A percentile compares a stretch with the other conserved stretches of the same genome.
phyloP scores from a whole-genome alignment of 2,113 vertebrate genomes.

The Procapra przewalskii region DNA sequence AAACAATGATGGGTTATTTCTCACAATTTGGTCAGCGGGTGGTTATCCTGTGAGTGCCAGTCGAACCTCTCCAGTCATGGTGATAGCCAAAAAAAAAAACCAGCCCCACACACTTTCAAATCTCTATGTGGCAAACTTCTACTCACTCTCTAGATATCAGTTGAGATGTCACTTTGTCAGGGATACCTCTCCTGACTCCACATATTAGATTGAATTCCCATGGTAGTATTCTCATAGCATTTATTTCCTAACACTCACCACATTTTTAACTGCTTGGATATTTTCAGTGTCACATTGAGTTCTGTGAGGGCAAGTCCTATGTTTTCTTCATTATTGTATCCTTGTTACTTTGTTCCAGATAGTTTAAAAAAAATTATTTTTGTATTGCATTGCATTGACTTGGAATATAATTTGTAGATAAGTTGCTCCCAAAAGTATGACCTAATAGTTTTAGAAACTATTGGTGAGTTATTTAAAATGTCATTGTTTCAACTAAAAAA shows the following conservation, averaged over 20 bases:
- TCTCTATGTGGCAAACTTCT: background rate
- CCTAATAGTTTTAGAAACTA: background rate
- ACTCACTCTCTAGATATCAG: background rate
- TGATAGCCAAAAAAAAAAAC: background rate
- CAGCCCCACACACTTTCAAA: background rate
- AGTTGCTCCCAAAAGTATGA: background rate
- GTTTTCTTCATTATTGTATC: background rate
- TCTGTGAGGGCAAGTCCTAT: background rate
- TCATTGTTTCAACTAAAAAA: background rate
- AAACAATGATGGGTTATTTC: background rate
- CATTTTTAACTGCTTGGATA: background rate
- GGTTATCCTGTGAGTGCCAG: background rate
- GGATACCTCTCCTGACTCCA: background rate
- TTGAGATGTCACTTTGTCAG: background rate
- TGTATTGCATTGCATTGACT: background rate
- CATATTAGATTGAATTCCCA: background rate
- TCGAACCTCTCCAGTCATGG: background rate
- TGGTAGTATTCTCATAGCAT: background rate
- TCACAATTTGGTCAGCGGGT: background rate
- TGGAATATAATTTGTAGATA: conserved; percentile 9
- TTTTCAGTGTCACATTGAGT: background rate
- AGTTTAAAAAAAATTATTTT: background rate
- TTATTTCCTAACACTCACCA: background rate
- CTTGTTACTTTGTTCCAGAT: background rate
- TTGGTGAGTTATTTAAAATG: background rate